Base-by-base conservation (phyloP, 1,140 invertebrate species). In the Adoxophyes honmai region DNA sequence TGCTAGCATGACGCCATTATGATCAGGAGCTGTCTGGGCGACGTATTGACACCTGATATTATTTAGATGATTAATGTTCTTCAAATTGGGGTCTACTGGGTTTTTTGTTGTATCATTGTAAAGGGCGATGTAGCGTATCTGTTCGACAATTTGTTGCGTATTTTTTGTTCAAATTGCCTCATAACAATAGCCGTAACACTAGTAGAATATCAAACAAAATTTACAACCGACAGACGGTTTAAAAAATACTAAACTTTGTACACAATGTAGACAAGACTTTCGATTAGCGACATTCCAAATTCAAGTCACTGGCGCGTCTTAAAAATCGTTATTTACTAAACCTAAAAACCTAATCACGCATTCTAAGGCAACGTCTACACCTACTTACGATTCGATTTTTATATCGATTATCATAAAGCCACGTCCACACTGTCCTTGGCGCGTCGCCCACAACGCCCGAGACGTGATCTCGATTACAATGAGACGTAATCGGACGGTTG, bases 381-480 rank as follows among this genome's bases (percentile, higher is more conserved):
- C 21, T 28, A 28, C 21, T 28, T 28, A 18, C 42, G 9, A 33
- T 48, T 48, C 10, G 42, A 48, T 48, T 48, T 48, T 48, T 48
- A 48, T 33, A 48, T 48, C 10, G 16, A 48, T 52, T 34, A 52
- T 35, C 51, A 52, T 34, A 35, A 34, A 67, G 60, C 59, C 64
- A 67, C 68, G 68, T 65, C 38, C 52, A 52, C 55, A 28, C 33
- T 57, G 48, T 60, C 68, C 70, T 69, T 70, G 64, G 54, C 2
- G 21, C 10, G 1, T 48, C 10, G 18, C 16, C 18, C 28, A 13
- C 42, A 10, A 33, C n/a, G 21, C 42, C 8, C n/a, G 37, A 48
- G 55, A 68, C 72, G 72, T 74, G 69, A 60, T 67, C 65, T 62
- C 55, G 51, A 66, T 71, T 67, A 69, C 66, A 71, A 74, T 67